Base-by-base conservation (phyloP, 2,797 vertebrate species). In the Sebastes glaucus region DNA sequence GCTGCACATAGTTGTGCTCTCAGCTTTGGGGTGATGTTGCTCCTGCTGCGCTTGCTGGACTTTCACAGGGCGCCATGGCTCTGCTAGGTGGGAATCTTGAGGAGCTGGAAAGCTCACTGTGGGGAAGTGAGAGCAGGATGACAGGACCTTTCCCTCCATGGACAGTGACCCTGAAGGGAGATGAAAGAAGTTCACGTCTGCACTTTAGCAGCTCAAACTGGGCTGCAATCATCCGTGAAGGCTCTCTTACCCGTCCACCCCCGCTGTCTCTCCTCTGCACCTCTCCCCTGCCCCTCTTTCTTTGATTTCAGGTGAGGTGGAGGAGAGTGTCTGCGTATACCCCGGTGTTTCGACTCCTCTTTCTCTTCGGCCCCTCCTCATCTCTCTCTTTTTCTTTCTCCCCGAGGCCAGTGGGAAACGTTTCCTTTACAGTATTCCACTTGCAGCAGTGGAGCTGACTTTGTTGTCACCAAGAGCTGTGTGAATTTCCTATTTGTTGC, bases 181-280 rank as follows among this genome's bases (percentile, higher is more conserved):
- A 98, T 99, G 97, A 99, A 99, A 99, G 97, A 95, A 94, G 95
- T 97, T 96, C 96, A 96, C 93, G 96, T 98, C 97, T 97, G 96
- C 97, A 97, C 97, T 97, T 97, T 95, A 94, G 89, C 89, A 95
- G 97, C 96, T 97, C 97, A 97, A 97, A 97, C 95, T 93, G 91
- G 87, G 86, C 88, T 89, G 92, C 94, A 86, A 78, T 95, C 94
- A 95, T 93, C 94, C 94, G 80, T 95, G 90, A 95, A 94, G 87
- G 77, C 92, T 91, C 89, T 83, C 84, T 78, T 61, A 73, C 82
- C 80, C 56, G 5, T 81, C 87, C 53, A 73, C 62, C 35, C 85
- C 78, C 7, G 11, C 90, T 77, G 78, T 30, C 65, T 82, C 57
- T 82, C 67, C 23, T 76, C 52, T 79, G 74, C 77, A 86, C 81